phyloP scores from a whole-genome alignment of 2,888 invertebrate species.

The Caenorhabditis sp. region DNA sequence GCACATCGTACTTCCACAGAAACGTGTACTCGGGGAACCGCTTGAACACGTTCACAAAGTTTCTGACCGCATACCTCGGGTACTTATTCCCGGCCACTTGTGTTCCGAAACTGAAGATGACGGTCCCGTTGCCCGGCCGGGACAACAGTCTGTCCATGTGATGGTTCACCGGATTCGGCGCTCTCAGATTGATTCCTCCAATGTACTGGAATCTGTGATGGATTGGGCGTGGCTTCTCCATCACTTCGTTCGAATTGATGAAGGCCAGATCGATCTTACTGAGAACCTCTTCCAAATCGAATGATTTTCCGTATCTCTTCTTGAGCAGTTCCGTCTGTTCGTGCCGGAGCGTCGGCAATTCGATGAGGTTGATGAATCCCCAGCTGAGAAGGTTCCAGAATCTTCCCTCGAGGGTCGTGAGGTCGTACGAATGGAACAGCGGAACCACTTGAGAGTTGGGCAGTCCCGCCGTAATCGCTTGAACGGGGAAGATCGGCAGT shows the following conservation, averaged over 20 bases:
- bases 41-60: conserved; percentile 64
- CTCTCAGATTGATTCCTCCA: conserved; percentile 65
- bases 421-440: conserved; percentile 21
- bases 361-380: conserved; percentile 26
- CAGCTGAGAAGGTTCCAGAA: conserved; percentile 39
- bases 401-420: conserved; percentile 28
- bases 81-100: conserved; percentile 50
- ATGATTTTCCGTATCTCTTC: conserved; percentile 10
- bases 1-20: conserved; percentile 67
- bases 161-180: conserved; percentile 48
- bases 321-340: conserved; percentile 25
- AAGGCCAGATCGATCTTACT: conserved; percentile 54
- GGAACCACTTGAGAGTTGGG: conserved; percentile 39
- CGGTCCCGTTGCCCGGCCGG: conserved; percentile 26
- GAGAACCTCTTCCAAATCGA: conserved; percentile 22
- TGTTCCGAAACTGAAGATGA: conserved; percentile 57
- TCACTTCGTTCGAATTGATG: conserved; percentile 72
- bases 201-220: conserved; percentile 67
- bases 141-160: conserved; percentile 30
- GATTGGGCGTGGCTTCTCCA: conserved; percentile 68
- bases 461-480: conserved; percentile 33
- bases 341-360: conserved; percentile 26
- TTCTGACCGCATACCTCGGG: conserved; percentile 51
- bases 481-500: conserved; percentile 31
- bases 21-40: conserved; percentile 66